phyloP scores from a whole-genome alignment of 2,797 vertebrate species.

The Dermochelys coriacea region DNA sequence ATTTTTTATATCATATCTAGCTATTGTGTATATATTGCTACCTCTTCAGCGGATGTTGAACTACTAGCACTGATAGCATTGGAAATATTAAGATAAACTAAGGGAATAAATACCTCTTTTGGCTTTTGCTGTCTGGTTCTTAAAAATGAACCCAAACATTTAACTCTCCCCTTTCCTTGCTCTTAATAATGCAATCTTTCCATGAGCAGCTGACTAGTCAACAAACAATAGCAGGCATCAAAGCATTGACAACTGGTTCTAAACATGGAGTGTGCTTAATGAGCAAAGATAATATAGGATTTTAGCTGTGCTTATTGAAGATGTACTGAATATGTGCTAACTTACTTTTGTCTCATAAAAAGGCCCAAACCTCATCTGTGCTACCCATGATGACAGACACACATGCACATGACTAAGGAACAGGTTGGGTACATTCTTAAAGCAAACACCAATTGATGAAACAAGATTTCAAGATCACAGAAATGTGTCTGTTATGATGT shows the following conservation, averaged over 20 bases:
- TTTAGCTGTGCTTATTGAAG: conserved; percentile 12
- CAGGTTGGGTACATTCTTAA: background rate
- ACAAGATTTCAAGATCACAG: background rate
- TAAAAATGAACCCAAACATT: conserved; percentile 74
- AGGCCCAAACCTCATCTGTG: conserved; percentile 2
- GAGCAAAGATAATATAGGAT: background rate
- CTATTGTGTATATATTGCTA: conserved; percentile 66
- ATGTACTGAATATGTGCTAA: background rate
- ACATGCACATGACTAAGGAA: background rate
- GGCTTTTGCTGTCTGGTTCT: conserved; percentile 51
- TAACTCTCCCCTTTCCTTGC: conserved; percentile 70
- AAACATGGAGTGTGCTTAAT: conserved; percentile 33
- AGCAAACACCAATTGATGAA: background rate
- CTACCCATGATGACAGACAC: background rate
- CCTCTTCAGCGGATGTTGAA: conserved; percentile 68
- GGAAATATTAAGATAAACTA: conserved; percentile 66
- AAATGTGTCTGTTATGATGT: background rate
- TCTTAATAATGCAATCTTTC: conserved; percentile 46
- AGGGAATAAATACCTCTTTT: conserved; percentile 54
- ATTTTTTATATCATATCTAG: conserved; percentile 69
- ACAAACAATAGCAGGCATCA: conserved; percentile 53
- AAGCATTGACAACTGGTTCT: background rate
- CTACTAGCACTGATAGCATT: background rate
- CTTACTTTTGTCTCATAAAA: background rate
- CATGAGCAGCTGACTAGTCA: conserved; percentile 60